phyloP scores from a whole-genome alignment of 2,797 vertebrate species.

The Cuculus canorus region DNA sequence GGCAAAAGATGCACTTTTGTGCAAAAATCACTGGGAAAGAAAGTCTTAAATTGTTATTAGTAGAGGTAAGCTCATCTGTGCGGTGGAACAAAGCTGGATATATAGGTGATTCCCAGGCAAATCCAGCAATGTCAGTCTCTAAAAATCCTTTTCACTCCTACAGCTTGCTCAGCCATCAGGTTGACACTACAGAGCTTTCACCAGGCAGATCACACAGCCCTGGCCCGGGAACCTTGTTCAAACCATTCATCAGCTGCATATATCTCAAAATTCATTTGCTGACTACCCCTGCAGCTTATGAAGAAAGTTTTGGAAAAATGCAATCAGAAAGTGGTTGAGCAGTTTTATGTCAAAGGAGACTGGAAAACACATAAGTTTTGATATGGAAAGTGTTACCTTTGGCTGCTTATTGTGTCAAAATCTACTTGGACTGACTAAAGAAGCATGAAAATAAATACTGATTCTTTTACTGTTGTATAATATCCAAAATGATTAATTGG shows the following conservation, averaged over 20 bases:
- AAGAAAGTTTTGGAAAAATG: background rate
- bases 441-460: background rate
- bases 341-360: background rate
- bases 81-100: background rate
- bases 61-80: background rate
- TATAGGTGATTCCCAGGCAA: background rate
- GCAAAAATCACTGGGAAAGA: background rate
- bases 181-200: background rate
- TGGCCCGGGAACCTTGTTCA: background rate
- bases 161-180: background rate
- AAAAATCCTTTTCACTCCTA: background rate
- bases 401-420: background rate
- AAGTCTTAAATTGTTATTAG: background rate
- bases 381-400: background rate
- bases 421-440: background rate
- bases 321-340: background rate
- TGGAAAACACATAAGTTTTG: background rate
- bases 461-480: fast-evolving
- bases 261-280: background rate
- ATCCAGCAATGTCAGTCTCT: background rate
- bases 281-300: background rate
- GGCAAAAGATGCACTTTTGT: background rate
- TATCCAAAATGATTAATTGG: background rate
- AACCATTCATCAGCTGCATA: background rate
- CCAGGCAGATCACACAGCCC: background rate